Percentiles rank a stretch among this genome's conserved stretches.
phyloP scores from a whole-genome alignment of 2,888 invertebrate species.

The Nasonia oneida region DNA sequence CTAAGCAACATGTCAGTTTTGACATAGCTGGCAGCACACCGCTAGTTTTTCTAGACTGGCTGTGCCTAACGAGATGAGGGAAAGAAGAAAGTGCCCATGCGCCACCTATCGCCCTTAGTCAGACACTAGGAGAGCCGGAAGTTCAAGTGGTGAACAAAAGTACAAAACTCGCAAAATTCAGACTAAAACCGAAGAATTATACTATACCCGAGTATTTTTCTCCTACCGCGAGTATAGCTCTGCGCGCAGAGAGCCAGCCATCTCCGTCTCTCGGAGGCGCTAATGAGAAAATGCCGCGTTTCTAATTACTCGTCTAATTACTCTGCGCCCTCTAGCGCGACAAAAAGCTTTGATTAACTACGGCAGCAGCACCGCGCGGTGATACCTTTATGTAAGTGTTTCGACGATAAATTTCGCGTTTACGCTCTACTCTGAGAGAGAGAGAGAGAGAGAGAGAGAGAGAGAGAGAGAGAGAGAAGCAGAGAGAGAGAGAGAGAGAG shows the following conservation, averaged over 20 bases:
- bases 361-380: conserved; percentile 49
- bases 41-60: too few species aligned
- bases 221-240: neutral
- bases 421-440: neutral
- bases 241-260: neutral
- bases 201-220: conserved; percentile 24
- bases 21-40: too few species aligned
- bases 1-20: too few species aligned
- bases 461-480: neutral
- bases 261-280: neutral
- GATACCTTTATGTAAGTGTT: conserved; percentile 37
- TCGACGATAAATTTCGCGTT: conserved; percentile 50
- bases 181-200: neutral
- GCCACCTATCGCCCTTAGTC: too few species aligned
- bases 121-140: too few species aligned
- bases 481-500: neutral
- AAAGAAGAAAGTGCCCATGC: too few species aligned
- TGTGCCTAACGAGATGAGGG: too few species aligned
- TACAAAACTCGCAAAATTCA: neutral
- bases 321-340: conserved; percentile 62
- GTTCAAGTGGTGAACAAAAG: too few species aligned
- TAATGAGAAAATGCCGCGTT: conserved; percentile 65
- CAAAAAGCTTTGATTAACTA: conserved; percentile 58
- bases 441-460: neutral
- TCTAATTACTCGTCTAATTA: conserved; percentile 68